Conservation (phyloP, 2,113 vertebrate species). For the Scomber colias region DNA sequence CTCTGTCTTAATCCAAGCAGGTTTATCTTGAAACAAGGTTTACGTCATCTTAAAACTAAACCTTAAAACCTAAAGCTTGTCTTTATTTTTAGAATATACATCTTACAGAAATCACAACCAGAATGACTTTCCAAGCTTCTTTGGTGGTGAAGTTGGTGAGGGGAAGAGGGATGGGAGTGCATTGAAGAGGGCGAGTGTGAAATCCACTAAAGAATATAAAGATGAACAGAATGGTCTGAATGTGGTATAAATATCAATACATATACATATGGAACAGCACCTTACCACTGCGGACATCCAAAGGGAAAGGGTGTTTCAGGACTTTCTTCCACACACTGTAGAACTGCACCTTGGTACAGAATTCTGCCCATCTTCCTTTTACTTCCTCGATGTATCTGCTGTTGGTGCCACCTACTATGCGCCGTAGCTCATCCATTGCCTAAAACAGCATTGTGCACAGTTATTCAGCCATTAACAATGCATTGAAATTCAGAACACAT, state of each 20-base stretch:
- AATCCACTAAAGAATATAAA: slow-evolving; percentile 9
- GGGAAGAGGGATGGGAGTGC: slow-evolving; percentile 30
- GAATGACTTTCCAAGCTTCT: slow-evolving; percentile 1
- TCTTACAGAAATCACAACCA: too few relatives aligned
- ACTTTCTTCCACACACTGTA: slow-evolving; percentile 3
- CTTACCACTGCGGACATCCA: slow-evolving; percentile 1
- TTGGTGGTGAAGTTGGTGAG: slow-evolving; percentile 32
- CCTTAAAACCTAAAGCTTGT: neutral
- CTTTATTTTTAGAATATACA: neutral
- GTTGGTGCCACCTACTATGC: slow-evolving; percentile 2
- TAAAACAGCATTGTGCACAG: neutral
- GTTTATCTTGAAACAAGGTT: neutral
- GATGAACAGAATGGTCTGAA: neutral
- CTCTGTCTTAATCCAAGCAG: slow-evolving; percentile 1
- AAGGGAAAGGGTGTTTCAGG: neutral
- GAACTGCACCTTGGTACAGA: slow-evolving; percentile 8
- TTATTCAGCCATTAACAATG: neutral
- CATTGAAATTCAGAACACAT: neutral
- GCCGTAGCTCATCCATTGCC: neutral
- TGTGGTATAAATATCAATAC: neutral
- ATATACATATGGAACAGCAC: neutral
- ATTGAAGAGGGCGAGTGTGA: slow-evolving; percentile 7
- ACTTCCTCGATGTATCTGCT: neutral
- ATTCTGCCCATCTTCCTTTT: slow-evolving; percentile 2
- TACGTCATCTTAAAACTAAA: neutral